Conservation (phyloP, 2,888 invertebrate species). For the Diaprepes abbreviatus region DNA sequence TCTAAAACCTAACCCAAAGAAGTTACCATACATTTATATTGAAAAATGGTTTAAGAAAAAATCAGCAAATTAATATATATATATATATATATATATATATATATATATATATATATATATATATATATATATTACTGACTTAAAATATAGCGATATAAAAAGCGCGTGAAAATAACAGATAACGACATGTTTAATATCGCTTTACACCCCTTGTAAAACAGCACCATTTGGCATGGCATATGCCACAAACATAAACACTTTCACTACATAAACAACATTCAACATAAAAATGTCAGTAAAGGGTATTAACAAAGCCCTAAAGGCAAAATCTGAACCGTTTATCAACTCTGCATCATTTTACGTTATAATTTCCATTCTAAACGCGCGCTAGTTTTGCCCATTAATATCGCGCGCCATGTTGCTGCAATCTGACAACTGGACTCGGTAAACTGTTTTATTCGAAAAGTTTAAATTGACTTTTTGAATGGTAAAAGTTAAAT, state of each 20-base stretch:
- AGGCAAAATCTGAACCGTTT: constrained; percentile 5
- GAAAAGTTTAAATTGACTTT: constrained; percentile 40
- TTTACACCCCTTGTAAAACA: constrained; percentile 3
- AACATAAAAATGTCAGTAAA: constrained; percentile 17
- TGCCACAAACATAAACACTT: constrained; percentile 12
- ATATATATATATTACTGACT: too few species aligned
- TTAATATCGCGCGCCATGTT: constrained; percentile 31
- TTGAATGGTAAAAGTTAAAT: constrained; percentile 14
- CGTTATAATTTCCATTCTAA: constrained; percentile 5
- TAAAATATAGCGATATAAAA: background rate
- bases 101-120: too few species aligned
- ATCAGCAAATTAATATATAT: too few species aligned
- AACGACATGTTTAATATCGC: background rate
- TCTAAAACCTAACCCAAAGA: too few species aligned
- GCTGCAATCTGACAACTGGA: constrained; percentile 35
- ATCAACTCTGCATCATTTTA: background rate
- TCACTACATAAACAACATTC: background rate
- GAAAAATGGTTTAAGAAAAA: too few species aligned
- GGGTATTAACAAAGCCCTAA: constrained; percentile 6
- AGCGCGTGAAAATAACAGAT: background rate
- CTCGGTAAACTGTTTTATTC: constrained; percentile 38
- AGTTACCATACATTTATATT: too few species aligned
- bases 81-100: too few species aligned
- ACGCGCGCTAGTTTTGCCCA: constrained; percentile 16
- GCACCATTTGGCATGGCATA: background rate